Evolutionary conservation across 1,140 invertebrate species (phyloP).

Genomic region (Gonioctena quinquepunctata): DNA sequence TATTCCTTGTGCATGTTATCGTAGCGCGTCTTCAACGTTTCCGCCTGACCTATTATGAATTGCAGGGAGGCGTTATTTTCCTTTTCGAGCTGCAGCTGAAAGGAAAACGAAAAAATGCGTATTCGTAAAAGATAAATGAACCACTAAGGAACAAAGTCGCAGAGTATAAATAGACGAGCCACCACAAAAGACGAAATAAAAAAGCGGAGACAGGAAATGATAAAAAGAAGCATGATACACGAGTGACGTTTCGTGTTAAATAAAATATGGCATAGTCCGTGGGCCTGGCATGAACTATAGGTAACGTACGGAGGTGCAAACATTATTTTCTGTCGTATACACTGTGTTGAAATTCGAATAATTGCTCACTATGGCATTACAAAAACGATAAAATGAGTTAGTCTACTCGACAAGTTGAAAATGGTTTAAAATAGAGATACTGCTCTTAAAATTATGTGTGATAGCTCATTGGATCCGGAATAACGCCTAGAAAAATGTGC

Average conservation of each 20-base stretch:
- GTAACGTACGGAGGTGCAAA: background rate
- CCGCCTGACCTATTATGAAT: constrained; percentile 30
- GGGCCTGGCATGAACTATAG: too few relatives aligned
- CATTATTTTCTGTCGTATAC: too few relatives aligned
- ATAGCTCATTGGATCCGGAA: too few relatives aligned
- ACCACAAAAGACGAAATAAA: background rate
- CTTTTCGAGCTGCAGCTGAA: constrained; percentile 32
- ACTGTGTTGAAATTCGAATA: too few relatives aligned
- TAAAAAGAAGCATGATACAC: background rate
- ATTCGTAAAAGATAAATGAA: background rate
- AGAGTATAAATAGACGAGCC: background rate
- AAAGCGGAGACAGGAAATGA: background rate
- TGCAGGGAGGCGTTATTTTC: constrained; percentile 33
- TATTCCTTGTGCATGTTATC: constrained; percentile 28
- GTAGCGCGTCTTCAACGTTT: constrained; percentile 23
- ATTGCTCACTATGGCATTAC: too few relatives aligned
- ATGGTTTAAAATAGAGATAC: too few relatives aligned
- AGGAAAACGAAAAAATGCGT: constrained; percentile 7
- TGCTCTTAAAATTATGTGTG: too few relatives aligned
- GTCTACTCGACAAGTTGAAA: too few relatives aligned
- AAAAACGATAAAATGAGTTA: too few relatives aligned
- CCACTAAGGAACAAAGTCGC: background rate
- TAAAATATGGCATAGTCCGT: background rate
- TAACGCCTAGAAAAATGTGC: too few relatives aligned
- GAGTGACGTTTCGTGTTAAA: background rate